These are phyloP conservation scores for Ictidomys tridecemlineatus DNA, from an alignment of 2,113 vertebrate genomes.

Conservation along the genomic window DNA sequence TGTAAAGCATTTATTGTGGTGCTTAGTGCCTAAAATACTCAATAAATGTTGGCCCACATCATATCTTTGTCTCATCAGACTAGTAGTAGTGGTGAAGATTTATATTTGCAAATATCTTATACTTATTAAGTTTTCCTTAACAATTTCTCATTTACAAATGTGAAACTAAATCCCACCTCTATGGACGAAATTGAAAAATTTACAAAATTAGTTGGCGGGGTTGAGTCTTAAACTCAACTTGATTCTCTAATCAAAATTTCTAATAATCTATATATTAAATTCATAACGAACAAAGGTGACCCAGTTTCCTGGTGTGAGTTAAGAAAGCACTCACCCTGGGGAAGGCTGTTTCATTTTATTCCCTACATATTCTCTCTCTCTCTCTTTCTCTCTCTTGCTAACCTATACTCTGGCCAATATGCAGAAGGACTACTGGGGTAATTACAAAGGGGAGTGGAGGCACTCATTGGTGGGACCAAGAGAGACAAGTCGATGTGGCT, in stretches of 20 bases:
- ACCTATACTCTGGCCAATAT: neutral
- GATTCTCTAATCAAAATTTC: slow-evolving; percentile 60
- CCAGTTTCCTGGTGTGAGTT: neutral
- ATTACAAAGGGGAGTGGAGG: slow-evolving; percentile 84
- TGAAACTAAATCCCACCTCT: slow-evolving; percentile 26
- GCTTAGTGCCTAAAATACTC: neutral
- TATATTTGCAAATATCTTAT: neutral
- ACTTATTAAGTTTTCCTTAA: slow-evolving; percentile 22
- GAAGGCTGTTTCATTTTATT: neutral
- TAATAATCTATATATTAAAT: slow-evolving; percentile 47
- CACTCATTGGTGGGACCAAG: slow-evolving; percentile 65
- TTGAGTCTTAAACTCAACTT: slow-evolving; percentile 38
- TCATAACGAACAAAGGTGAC: slow-evolving; percentile 20
- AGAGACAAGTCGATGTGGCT: slow-evolving; percentile 81
- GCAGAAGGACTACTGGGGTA: slow-evolving; percentile 49
- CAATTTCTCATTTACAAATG: slow-evolving; percentile 40
- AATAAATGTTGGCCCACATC: neutral
- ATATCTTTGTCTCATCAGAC: neutral
- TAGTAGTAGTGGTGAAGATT: neutral
- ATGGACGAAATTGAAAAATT: slow-evolving; percentile 39
- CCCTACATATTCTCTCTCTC: neutral
- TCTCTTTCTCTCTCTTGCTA: no score
- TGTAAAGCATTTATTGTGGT: neutral
- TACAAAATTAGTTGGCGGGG: slow-evolving; percentile 53
- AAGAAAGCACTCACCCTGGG: neutral